Evolutionary conservation across 2,113 vertebrate species (phyloP).

Genomic region (Myrmecophaga tridactyla): DNA sequence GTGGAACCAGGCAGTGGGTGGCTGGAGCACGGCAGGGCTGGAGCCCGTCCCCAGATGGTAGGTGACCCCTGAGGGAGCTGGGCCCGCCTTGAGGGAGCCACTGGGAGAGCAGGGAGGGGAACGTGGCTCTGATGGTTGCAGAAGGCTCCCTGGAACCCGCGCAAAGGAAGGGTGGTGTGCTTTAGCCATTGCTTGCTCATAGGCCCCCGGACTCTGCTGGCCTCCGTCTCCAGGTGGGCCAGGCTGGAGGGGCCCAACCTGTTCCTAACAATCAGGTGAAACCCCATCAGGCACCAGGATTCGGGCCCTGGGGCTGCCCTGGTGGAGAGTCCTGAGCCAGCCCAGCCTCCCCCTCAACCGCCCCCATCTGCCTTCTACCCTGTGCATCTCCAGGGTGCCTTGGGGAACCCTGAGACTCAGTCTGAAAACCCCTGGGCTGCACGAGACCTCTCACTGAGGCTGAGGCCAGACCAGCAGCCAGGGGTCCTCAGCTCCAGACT

Average conservation of each 20-base stretch:
- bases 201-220: neutral
- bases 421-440: neutral
- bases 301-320: neutral
- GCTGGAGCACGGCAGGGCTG: fast-evolving
- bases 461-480: neutral
- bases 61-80: neutral
- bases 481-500: neutral
- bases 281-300: neutral
- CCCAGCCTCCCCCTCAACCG: no score
- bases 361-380: neutral
- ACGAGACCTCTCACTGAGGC: neutral
- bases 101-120: neutral
- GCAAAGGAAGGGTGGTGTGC: fast-evolving
- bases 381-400: neutral
- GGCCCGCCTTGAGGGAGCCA: neutral
- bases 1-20: neutral
- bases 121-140: neutral
- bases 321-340: neutral
- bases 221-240: neutral
- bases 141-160: neutral
- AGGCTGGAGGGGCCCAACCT: neutral
- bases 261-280: neutral
- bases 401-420: neutral
- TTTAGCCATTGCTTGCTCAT: neutral
- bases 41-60: constrained; percentile 40